Evolutionary conservation across 2,888 invertebrate genomes (phyloP), one percentile per base, ranked within the genome.

Genomic region (Ochropacha duplaris): DNA sequence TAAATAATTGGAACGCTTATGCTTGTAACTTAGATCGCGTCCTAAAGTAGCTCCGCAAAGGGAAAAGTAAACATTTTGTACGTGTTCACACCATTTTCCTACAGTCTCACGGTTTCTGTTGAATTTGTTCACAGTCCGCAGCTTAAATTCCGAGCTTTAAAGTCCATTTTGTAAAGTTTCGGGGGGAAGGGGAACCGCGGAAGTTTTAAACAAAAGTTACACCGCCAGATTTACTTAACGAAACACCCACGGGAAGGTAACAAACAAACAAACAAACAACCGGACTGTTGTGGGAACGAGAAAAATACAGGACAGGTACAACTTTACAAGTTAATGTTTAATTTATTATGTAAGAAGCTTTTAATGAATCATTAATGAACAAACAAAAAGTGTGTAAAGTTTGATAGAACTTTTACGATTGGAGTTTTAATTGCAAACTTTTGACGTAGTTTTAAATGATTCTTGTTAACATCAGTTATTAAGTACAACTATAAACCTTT

Each of bases 31-130:
- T 65, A 61, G 50, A 54, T 72, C 68, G 57, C 52, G 59, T 36
- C 56, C 54, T 39, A 60, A 71, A 73, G 71, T 73, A 68, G 71
- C 69, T 67, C 63, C 64, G 71, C 70, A 71, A 74, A 71, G 66
- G 52, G 69, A 68, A 74, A 74, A 66, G 76, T 74, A 81, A 81
- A 82, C 78, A 80, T 76, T 71, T 63, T 68, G 72, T 69, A 67
- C 78, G 79, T 79, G 81, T 81, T 79, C 78, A 70, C 81, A 74
- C 77, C 72, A 71, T 69, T 61, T 72, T 66, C 67, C 64, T 66
- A 69, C 58, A 68, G 72, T 70, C 76, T 76, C 79, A 79, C 72
- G 69, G 71, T 64, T 69, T 68, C 68, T 69, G 56, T 66, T 57
- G 62, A 72, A 69, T 74, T 72, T 72, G 69, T 68, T 71, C 61